Conservation (phyloP, 1,140 invertebrate genomes). For the Drosophila teissieri region DNA sequence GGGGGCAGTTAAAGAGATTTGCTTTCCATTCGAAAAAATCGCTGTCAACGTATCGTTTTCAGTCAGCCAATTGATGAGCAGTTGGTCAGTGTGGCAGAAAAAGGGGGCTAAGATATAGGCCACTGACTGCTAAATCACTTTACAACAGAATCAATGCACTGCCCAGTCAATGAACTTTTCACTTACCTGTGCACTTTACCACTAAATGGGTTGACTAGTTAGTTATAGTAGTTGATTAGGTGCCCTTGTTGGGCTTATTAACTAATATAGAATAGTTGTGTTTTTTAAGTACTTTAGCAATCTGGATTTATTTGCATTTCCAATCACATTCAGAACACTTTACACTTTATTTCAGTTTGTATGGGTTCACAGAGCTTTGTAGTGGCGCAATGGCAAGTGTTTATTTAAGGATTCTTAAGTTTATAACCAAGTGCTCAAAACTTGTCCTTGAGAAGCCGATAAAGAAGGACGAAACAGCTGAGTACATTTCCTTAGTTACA, state of each 20-base stretch:
- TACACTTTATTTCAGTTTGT: no score
- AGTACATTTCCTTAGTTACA: not conserved
- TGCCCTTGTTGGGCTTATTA: no score
- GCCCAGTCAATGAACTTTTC: slow-evolving; percentile 24
- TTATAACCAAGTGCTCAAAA: not conserved
- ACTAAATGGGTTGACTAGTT: not conserved
- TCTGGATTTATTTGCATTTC: slow-evolving; percentile 3
- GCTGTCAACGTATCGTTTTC: slow-evolving; percentile 30
- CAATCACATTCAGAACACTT: not conserved
- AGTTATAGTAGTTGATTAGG: not conserved
- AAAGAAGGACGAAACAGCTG: not conserved
- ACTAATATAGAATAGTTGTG: no score
- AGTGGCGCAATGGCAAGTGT: slow-evolving; percentile 23
- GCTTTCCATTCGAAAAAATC: slow-evolving; percentile 22
- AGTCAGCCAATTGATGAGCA: slow-evolving; percentile 35
- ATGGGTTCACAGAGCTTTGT: not conserved
- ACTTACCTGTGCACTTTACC: not conserved
- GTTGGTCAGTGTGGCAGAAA: slow-evolving; percentile 38
- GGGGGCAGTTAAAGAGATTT: slow-evolving; percentile 60
- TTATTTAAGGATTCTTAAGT: not conserved
- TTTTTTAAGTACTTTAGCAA: not conserved
- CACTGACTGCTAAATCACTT: slow-evolving; percentile 54
- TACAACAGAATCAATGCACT: slow-evolving; percentile 30
- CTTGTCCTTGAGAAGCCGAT: not conserved
- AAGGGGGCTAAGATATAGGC: slow-evolving; percentile 12